Evolutionary conservation across 2,888 invertebrate genomes (phyloP).

Genomic region (Idaea aversata): DNA sequence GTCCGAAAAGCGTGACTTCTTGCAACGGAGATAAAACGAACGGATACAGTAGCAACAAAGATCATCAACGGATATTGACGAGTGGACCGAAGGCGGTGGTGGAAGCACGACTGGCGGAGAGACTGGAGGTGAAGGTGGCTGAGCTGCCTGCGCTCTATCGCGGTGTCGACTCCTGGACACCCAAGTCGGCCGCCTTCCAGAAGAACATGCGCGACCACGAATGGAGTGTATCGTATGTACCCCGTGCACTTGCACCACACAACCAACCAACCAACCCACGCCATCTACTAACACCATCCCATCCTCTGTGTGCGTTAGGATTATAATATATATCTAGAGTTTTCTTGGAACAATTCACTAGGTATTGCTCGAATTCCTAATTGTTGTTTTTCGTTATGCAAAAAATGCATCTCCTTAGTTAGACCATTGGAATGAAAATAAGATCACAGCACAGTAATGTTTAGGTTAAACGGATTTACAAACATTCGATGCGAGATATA

Average conservation of each 20-base stretch:
- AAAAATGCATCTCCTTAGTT: not conserved
- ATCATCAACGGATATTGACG: conserved; percentile 62
- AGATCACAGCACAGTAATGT: not conserved
- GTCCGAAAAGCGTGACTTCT: conserved; percentile 74
- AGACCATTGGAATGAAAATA: not conserved
- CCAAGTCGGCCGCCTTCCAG: conserved; percentile 83
- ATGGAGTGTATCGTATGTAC: conserved; percentile 81
- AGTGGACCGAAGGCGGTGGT: conserved; percentile 70
- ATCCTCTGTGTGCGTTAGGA: conserved; percentile 18
- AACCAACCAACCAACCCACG: conserved; percentile 20
- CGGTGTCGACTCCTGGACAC: conserved; percentile 87
- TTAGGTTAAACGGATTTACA: not conserved
- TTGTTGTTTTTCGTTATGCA: not conserved
- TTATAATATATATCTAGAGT: conserved; percentile 3
- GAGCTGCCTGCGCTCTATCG: conserved; percentile 86
- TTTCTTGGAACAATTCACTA: not conserved
- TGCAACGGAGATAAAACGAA: conserved; percentile 72
- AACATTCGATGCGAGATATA: not conserved
- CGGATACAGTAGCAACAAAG: conserved; percentile 59
- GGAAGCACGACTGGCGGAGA: conserved; percentile 73
- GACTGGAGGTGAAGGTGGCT: conserved; percentile 76
- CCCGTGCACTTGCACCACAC: conserved; percentile 45
- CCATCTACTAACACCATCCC: conserved; percentile 45
- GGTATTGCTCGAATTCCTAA: not conserved
- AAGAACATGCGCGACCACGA: conserved; percentile 79